Percentiles rank a stretch among this genome's conserved stretches.
Conservation (phyloP, 2,797 vertebrate species). For the Decapterus maruadsi region DNA sequence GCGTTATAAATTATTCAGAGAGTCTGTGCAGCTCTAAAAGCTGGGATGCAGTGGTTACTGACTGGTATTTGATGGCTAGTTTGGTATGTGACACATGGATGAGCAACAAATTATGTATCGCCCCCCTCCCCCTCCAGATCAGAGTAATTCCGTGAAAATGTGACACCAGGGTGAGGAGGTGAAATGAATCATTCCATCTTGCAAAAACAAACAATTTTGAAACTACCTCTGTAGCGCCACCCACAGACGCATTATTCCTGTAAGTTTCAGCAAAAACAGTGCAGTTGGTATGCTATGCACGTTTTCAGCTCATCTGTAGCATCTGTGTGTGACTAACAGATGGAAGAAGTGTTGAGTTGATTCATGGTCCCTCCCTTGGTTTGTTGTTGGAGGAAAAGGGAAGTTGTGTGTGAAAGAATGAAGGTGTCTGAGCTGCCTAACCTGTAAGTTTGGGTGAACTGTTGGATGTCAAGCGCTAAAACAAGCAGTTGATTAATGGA, state of each 20-base stretch:
- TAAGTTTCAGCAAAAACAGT: not conserved
- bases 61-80: slow-evolving; percentile 51
- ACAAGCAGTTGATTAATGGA: not conserved
- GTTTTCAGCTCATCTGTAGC: not conserved
- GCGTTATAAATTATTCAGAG: not conserved
- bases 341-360: not conserved
- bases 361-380: not conserved
- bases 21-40: not conserved
- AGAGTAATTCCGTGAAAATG: slow-evolving; percentile 23
- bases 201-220: not conserved
- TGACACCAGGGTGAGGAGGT: not conserved
- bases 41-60: slow-evolving; percentile 30
- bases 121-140: not conserved
- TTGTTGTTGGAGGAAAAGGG: not conserved
- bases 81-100: slow-evolving; percentile 68
- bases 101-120: slow-evolving; percentile 44
- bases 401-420: not conserved
- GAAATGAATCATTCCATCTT: not conserved
- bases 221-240: not conserved
- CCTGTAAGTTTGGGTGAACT: not conserved
- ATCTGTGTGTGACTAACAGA: not conserved
- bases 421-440: not conserved
- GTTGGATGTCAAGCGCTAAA: not conserved
- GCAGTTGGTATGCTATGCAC: no score
- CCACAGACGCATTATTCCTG: not conserved